Percentiles rank a stretch among this genome's conserved stretches.
Conservation (phyloP, 2,888 invertebrate genomes). For the Ctena decussata region DNA sequence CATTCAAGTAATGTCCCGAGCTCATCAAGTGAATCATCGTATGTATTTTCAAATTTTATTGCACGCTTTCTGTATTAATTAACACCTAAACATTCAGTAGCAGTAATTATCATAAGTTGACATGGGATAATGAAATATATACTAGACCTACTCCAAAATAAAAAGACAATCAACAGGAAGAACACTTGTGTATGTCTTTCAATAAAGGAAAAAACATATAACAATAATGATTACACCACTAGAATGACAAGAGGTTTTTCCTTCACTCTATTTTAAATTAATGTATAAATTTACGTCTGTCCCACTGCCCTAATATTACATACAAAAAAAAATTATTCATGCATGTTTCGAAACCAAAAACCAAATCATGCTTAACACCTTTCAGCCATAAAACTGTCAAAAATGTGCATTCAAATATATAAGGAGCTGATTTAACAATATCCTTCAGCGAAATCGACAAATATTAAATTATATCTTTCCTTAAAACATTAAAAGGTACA, state of each 20-base stretch:
- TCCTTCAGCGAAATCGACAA: not conserved
- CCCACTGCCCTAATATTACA: slow-evolving; percentile 5
- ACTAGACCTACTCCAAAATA: slow-evolving; percentile 2
- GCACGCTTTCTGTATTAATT: not conserved
- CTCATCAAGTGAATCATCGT: not conserved
- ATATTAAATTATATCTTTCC: not conserved
- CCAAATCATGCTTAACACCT: not conserved
- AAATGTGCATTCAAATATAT: not conserved
- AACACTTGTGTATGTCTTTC: slow-evolving; percentile 1
- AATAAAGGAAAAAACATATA: not conserved
- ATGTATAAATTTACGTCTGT: not conserved
- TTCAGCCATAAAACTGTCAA: not conserved
- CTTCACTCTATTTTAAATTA: not conserved
- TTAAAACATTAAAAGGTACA: no score
- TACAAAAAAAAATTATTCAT: not conserved
- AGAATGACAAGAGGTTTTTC: not conserved
- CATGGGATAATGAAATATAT: not conserved
- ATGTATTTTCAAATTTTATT: not conserved
- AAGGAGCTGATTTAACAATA: not conserved
- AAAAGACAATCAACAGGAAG: slow-evolving; percentile 13
- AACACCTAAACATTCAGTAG: not conserved
- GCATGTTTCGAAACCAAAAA: not conserved
- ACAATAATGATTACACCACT: not conserved
- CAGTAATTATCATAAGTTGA: not conserved
- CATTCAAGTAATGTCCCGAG: not conserved